Base-by-base conservation (phyloP, 2,797 vertebrate species). In the Dallia pectoralis region DNA sequence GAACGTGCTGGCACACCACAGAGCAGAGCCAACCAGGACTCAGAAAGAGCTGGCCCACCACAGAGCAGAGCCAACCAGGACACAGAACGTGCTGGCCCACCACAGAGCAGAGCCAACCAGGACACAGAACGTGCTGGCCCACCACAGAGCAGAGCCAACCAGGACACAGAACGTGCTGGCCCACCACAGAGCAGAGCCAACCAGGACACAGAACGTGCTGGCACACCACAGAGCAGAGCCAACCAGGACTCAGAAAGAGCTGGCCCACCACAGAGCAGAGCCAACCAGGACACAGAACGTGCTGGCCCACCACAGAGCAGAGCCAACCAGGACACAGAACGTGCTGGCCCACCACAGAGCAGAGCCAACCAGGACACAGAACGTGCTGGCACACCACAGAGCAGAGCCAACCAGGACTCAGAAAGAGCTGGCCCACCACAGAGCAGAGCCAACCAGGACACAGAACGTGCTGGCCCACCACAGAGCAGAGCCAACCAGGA, bases 131-230 rank as follows among this genome's bases (percentile, higher is more conserved):
- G n/a, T n/a, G n/a, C n/a, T n/a, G n/a, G n/a, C n/a, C n/a, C n/a
- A n/a, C n/a, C n/a, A n/a, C n/a, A n/a, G n/a, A n/a, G n/a, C n/a
- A n/a, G n/a, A n/a, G n/a, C n/a, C n/a, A n/a, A n/a, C n/a, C n/a
- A 71, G 79, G 32, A 40, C 44, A 76, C 33, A n/a, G 19, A 12
- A 29, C 77, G 49, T 72, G 68, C n/a, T n/a, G n/a, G n/a, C n/a
- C n/a, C n/a, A n/a, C n/a, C n/a, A n/a, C 40, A 72, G 62, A 53
- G 44, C n/a, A 71, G 6, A 18, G 51, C 29, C 36, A 59, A 56
- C 49, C 78, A 81, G 44, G 48, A 66, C 32, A n/a, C 7, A 53
- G 44, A 61, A 48, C 36, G 18, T 33, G 40, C 40, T 44, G 40
- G 65, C 32, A 5, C 5, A 65, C 48, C 14, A 48, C 62, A 56